Base-by-base conservation (phyloP, 2,113 vertebrate genomes). In the Lates calcarifer region DNA sequence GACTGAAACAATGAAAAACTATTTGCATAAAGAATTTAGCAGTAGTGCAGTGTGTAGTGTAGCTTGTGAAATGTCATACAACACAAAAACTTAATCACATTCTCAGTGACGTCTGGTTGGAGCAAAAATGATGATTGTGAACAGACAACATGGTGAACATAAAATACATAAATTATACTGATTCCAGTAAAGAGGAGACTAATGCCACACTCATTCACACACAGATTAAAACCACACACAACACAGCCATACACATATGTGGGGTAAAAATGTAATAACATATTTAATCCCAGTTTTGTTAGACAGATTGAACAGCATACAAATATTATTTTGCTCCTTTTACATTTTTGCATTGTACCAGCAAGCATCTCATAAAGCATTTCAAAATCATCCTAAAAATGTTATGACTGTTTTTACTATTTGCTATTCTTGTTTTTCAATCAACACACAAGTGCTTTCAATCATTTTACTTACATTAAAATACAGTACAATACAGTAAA, bases 341-440 rank as follows among this genome's bases (percentile, higher is more conserved):
- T 66, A 64, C 3, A 72, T 70, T 66, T 45, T 78, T 83, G 88
- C 89, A 83, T 89, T 87, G 87, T 82, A 92, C 87, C 87, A 89
- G 90, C 87, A 90, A 90, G 83, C 84, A 87, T 89, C 3, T 49
- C 41, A 26, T 55, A 67, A 84, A 81, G 75, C 72, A 76, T 78
- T 60, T 80, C 26, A 75, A 66, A 68, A 79, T 81, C 49, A 73
- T 55, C 41, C 4, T 76, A 67, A 77, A 83, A 67, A 20, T 10
- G n/a, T 43, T 31, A 63, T 60, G 26, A 61, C 28, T 70, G n/a
- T 43, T 31, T 58, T 60, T n/a, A 61, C 28, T 70, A 56, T 77
- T 63, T 26, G 10, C 14, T 81, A 8, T 76, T 77, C 6, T 66
- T 57, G 37, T 58, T 79, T 70, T 63, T 37, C 28, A 63, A 60